Base-by-base conservation (phyloP, 2,113 vertebrate genomes). In the Microcebus griseorufus region DNA sequence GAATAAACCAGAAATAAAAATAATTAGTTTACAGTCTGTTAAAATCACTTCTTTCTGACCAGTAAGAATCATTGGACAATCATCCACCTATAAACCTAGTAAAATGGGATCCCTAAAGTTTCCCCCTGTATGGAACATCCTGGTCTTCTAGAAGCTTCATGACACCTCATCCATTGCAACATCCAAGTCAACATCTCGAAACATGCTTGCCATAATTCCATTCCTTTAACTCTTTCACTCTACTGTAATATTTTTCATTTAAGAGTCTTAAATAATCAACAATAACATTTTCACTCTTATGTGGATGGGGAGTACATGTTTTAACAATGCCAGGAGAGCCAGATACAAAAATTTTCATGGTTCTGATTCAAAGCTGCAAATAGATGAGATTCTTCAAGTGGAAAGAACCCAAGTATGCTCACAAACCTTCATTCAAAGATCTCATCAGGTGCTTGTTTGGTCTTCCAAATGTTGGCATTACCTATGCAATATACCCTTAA, bases 1-100 rank as follows among this genome's bases (percentile, higher is more conserved):
- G 84, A 97, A 96, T 65, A 73, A 97, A 93, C 32, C 76, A 27
- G 55, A 98, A 73, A 93, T 48, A 79, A 91, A 84, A 29, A 13
- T 13, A 29, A 79, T 97, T 78, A 92, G 67, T 75, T 45, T 64
- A 29, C 67, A 83, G 79, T 29, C 51, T 96, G 2, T 92, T 89
- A 42, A 94, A 94, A 95, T 64, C 25, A 17, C 8, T 2, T 58
- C n/a, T 88, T 83, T 51, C 55, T 32, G 84, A 34, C 9, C 72
- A 81, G n/a, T 39, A 91, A 96, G 55, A 58, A 42, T 83, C 81
- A 29, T 2, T 48, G 55, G 39, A 51, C 3, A 1, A 73, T 34
- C 62, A 67, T 53, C 34, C 6, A 86, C 34, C 39, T 69, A 67
- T 48, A 82, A 93, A 58, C 8, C 42, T 22, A 42, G 60, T 32